A percentile compares a stretch with the other conserved stretches of the same genome.
Conservation (phyloP, 1,140 invertebrate species). For the Trialeurodes vaporariorum region DNA sequence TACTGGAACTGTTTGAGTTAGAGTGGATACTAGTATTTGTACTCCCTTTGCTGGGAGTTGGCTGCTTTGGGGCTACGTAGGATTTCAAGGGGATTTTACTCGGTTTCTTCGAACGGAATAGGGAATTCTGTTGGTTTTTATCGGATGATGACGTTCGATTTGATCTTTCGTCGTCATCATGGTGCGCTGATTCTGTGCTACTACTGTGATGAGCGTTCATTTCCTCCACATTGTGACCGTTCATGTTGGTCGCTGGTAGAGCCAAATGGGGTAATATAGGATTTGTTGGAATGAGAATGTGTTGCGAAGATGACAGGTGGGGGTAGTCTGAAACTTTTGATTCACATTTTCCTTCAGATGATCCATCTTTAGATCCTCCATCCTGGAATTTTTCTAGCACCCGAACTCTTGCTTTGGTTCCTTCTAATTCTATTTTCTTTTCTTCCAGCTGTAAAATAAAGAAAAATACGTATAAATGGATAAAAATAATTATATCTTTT, state of each 20-base stretch:
- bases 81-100: constrained; percentile 55
- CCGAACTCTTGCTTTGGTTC: constrained; percentile 57
- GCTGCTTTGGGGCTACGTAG: constrained; percentile 43
- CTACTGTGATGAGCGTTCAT: constrained; percentile 40
- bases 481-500: too few species aligned
- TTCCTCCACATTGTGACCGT: constrained; percentile 23
- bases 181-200: constrained; percentile 49
- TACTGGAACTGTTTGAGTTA: not conserved
- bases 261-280: constrained; percentile 20
- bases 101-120: constrained; percentile 43
- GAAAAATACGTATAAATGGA: too few species aligned
- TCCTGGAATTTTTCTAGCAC: constrained; percentile 44
- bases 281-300: constrained; percentile 27
- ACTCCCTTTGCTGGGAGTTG: constrained; percentile 26
- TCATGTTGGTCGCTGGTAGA: constrained; percentile 24
- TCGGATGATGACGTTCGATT: constrained; percentile 21
- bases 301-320: constrained; percentile 18
- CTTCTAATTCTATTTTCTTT: constrained; percentile 66
- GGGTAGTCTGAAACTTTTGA: not conserved
- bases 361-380: constrained; percentile 26
- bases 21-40: not conserved
- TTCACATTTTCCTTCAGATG: not conserved
- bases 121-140: constrained; percentile 35
- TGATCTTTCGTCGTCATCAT: constrained; percentile 32
- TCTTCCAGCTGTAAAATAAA: constrained; percentile 52